Evolutionary conservation across 2,113 vertebrate species (phyloP).

Genomic region (Nesoenas mayeri): DNA sequence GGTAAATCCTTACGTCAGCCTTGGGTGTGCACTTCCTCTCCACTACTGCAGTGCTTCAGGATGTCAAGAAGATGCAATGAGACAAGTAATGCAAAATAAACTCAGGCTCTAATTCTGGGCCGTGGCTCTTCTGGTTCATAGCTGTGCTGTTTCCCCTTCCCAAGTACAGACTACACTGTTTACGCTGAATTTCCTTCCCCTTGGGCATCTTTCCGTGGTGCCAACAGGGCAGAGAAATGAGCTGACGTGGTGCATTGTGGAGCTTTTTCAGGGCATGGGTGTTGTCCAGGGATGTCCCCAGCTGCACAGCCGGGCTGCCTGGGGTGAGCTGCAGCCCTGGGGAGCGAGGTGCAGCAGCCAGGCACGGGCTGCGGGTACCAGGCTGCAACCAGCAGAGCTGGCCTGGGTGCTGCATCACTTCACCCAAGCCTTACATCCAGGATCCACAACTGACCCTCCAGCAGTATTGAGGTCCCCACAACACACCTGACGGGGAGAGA

Average conservation of each 20-base stretch:
- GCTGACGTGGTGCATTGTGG: accelerated
- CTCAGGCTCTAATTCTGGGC: neutral
- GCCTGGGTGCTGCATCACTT: neutral
- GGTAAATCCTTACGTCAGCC: neutral
- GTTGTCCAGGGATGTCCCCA: neutral
- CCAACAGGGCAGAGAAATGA: neutral
- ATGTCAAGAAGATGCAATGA: neutral
- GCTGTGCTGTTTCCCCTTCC: neutral
- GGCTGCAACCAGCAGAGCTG: neutral
- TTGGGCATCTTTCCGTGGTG: neutral
- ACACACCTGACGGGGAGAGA: neutral
- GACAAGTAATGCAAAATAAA: neutral
- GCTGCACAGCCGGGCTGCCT: accelerated
- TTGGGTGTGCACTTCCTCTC: neutral
- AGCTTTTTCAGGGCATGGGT: neutral
- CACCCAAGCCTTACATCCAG: neutral
- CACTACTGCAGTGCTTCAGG: neutral
- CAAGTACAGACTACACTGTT: neutral
- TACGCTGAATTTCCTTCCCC: neutral
- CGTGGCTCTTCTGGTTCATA: neutral
- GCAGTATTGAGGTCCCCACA: neutral
- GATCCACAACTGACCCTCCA: neutral
- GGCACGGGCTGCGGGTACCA: accelerated
- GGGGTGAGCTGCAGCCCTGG: neutral
- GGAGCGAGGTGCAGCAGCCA: neutral